Evolutionary conservation across 1,140 invertebrate genomes (phyloP).

Genomic region (Cataglyphis hispanica): DNA sequence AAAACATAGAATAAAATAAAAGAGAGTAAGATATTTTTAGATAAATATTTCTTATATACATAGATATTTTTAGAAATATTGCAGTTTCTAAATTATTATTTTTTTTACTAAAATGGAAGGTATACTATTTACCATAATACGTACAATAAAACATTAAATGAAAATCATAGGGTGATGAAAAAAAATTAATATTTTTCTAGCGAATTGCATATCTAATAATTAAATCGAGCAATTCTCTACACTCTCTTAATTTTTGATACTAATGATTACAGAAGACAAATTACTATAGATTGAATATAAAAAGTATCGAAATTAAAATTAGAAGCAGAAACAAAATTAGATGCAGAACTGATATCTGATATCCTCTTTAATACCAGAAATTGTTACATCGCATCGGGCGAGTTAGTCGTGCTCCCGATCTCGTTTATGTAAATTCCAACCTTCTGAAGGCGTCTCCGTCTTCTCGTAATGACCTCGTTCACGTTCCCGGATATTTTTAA

Average conservation of each 20-base stretch:
- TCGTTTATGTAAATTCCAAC: conserved; percentile 55
- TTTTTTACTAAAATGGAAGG: neutral
- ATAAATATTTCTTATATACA: neutral
- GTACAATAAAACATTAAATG: neutral
- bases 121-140: neutral
- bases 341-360: neutral
- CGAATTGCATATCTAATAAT: neutral
- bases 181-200: neutral
- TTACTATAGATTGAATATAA: neutral
- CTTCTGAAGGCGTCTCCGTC: conserved; percentile 52
- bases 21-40: neutral
- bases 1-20: too few relatives aligned
- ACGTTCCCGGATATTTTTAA: conserved; percentile 74
- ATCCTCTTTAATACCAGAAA: conserved; percentile 32
- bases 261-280: neutral
- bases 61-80: neutral
- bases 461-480: conserved; percentile 66
- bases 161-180: neutral
- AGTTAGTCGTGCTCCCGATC: conserved; percentile 39
- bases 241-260: neutral
- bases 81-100: neutral
- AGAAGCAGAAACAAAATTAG: neutral
- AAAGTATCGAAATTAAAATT: conserved; percentile 8
- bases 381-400: neutral
- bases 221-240: neutral